These are phyloP conservation scores for Melipona bicolor DNA, from an alignment of 2,888 invertebrate species.

Conservation along the genomic window DNA sequence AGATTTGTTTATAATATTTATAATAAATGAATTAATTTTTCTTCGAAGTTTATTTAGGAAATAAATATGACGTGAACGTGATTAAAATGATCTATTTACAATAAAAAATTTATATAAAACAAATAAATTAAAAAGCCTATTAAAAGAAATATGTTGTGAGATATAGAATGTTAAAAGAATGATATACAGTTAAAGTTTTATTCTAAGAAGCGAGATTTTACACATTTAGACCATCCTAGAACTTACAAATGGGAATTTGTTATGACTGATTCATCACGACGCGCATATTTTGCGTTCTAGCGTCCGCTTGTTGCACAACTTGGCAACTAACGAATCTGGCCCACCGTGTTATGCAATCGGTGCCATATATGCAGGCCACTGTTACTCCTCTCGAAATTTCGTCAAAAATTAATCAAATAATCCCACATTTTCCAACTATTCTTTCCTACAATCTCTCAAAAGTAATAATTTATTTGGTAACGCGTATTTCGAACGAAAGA, in stretches of 20 bases:
- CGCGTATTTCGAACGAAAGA: background rate
- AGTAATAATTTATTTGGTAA: background rate
- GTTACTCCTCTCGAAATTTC: too few relatives aligned
- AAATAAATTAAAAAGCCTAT: too few relatives aligned
- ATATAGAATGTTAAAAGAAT: background rate
- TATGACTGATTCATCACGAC: constrained; percentile 53
- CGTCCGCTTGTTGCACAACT: constrained; percentile 68
- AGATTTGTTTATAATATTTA: too few relatives aligned
- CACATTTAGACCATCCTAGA: background rate
- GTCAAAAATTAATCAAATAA: background rate
- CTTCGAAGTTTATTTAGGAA: background rate
- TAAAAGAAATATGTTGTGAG: too few relatives aligned
- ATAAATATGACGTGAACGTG: too few relatives aligned
- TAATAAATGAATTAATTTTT: background rate
- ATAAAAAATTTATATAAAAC: too few relatives aligned
- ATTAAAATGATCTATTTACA: too few relatives aligned
- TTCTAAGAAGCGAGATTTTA: background rate
- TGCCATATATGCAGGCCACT: background rate
- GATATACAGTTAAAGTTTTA: background rate
- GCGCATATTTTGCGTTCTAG: constrained; percentile 50
- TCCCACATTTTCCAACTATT: rapidly evolving
- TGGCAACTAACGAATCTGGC: constrained; percentile 72
- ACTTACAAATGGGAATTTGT: constrained; percentile 53
- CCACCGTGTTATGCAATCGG: constrained; percentile 70
- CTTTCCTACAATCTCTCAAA: background rate